Percentiles rank a stretch among this genome's conserved stretches.
These are phyloP conservation scores for Polymixis lichenea DNA, from an alignment of 2,888 invertebrate genomes.

Conservation along the genomic window DNA sequence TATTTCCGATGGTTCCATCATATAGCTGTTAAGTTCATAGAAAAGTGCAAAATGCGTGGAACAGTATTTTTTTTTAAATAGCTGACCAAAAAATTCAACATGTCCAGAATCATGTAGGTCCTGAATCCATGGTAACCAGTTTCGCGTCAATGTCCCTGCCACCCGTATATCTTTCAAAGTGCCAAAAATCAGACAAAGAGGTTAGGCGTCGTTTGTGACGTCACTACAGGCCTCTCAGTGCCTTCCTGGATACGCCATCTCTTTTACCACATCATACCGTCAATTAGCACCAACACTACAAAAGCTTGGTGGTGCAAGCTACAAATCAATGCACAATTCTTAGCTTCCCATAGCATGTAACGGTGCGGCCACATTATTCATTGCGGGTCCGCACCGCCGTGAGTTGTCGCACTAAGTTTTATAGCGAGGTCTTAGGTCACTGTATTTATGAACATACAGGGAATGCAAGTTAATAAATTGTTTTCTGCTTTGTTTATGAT, in stretches of 20 bases:
- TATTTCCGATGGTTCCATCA: too few species aligned
- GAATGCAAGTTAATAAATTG: slow-evolving; percentile 53
- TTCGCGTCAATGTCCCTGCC: too few species aligned
- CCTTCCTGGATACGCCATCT: background rate
- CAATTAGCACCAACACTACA: slow-evolving; percentile 46
- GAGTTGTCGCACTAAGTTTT: slow-evolving; percentile 63
- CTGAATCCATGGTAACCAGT: too few species aligned
- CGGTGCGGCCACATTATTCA: slow-evolving; percentile 53
- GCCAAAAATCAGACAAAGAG: too few species aligned
- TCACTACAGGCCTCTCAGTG: background rate
- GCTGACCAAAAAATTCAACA: too few species aligned
- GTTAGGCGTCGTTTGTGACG: too few species aligned
- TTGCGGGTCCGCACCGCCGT: slow-evolving; percentile 32
- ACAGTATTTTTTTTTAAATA: too few species aligned
- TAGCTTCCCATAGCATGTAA: slow-evolving; percentile 49
- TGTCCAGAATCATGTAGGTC: too few species aligned
- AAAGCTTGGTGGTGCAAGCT: too few species aligned
- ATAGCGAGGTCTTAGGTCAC: slow-evolving; percentile 54
- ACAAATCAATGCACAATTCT: slow-evolving; percentile 48
- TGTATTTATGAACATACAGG: slow-evolving; percentile 57
- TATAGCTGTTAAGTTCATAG: too few species aligned
- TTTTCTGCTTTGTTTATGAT: slow-evolving; percentile 45
- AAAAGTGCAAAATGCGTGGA: too few species aligned
- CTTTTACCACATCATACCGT: background rate
- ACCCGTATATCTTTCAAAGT: too few species aligned